These are phyloP conservation scores for Terebella lapidaria DNA, from an alignment of 2,888 invertebrate species.

Conservation along the genomic window DNA sequence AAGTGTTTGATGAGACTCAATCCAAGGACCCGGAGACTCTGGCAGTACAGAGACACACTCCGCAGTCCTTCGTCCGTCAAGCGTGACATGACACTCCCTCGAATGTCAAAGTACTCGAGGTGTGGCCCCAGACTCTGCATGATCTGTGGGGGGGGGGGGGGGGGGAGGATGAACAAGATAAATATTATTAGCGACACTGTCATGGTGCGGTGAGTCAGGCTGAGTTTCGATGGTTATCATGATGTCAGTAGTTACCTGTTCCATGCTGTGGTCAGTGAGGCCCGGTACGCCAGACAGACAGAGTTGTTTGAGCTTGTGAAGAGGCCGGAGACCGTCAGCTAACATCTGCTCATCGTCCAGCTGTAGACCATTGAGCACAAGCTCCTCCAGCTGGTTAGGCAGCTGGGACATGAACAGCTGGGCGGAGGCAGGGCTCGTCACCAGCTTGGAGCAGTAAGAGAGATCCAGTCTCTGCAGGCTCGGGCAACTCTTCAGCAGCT, in stretches of 20 bases:
- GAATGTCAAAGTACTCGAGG: conserved; percentile 35
- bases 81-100: conserved; percentile 30
- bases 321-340: conserved; percentile 34
- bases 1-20: conserved; percentile 33
- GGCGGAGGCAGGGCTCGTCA: conserved; percentile 14
- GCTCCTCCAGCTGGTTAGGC: conserved; percentile 33
- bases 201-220: too few species aligned
- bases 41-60: conserved; percentile 34
- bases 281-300: conserved; percentile 42
- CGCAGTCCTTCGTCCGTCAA: conserved; percentile 39
- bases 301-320: conserved; percentile 30
- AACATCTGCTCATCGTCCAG: conserved; percentile 35
- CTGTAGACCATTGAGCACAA: conserved; percentile 41
- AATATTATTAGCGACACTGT: too few species aligned
- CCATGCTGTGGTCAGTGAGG: conserved; percentile 37
- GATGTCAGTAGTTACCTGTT: conserved; percentile 28
- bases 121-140: conserved; percentile 32
- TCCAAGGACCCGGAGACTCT: conserved; percentile 30
- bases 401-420: conserved; percentile 16
- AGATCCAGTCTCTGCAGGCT: conserved; percentile 35
- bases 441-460: conserved; percentile 39
- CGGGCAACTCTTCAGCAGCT: conserved; percentile 40
- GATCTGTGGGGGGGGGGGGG: conserved; percentile 17
- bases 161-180: background rate
- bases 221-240: too few species aligned